Conservation (phyloP, 1,140 invertebrate species). For the Coptotermes formosanus region DNA sequence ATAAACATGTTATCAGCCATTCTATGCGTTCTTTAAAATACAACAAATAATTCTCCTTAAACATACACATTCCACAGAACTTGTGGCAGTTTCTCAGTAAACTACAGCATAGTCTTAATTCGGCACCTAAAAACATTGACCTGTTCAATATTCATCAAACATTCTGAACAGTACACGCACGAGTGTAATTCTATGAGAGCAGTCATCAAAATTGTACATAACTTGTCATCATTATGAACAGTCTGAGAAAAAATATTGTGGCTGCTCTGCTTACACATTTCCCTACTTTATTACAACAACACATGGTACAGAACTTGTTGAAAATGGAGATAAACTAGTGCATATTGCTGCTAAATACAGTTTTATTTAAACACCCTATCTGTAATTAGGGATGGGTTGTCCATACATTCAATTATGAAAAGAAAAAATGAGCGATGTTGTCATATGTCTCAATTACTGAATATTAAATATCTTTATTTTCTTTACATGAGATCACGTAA, state of each 20-base stretch:
- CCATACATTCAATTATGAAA: neutral
- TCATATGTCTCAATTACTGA: neutral
- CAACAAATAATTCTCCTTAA: conserved; percentile 17
- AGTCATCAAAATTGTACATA: neutral
- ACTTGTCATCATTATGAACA: neutral
- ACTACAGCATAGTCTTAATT: neutral
- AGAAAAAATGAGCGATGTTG: neutral
- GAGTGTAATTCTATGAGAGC: neutral
- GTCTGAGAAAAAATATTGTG: neutral
- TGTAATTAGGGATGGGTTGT: neutral
- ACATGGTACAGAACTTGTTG: neutral
- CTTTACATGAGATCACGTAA: conserved; percentile 13
- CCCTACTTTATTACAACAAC: neutral
- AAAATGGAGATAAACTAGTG: conserved; percentile 12
- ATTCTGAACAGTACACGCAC: neutral
- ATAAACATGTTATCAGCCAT: neutral
- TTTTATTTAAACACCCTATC: neutral
- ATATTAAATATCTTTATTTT: conserved; percentile 1
- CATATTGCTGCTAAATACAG: conserved; percentile 7
- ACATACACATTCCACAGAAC: neutral
- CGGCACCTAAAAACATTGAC: neutral
- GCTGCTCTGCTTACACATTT: neutral
- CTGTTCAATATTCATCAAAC: neutral
- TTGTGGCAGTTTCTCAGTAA: neutral
- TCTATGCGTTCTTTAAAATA: conserved; percentile 25